Percentiles rank a stretch among this genome's conserved stretches.
Conservation (phyloP, 2,797 vertebrate species). For the Enteromius paludinosus region DNA sequence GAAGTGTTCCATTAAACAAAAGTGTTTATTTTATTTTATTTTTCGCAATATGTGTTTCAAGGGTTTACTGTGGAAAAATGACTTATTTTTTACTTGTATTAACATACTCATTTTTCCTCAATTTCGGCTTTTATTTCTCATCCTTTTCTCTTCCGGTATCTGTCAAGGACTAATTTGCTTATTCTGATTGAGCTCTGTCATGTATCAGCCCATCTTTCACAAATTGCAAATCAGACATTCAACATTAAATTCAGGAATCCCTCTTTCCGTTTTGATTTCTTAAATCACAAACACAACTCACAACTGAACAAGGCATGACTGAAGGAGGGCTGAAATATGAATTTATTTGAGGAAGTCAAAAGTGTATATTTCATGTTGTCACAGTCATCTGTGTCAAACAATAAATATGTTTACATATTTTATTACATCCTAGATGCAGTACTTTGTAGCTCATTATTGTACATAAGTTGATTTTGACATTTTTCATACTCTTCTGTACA, state of each 20-base stretch:
- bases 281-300: constrained; percentile 12
- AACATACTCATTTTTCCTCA: constrained; percentile 46
- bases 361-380: constrained; percentile 74
- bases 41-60: not conserved
- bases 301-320: constrained; percentile 57
- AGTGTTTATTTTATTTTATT: not conserved
- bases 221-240: not conserved
- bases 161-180: not conserved
- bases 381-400: constrained; percentile 79
- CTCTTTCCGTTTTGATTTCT: constrained; percentile 33
- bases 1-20: constrained; percentile 7
- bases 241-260: not conserved
- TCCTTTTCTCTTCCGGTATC: constrained; percentile 30
- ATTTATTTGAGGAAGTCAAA: constrained; percentile 58
- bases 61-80: not conserved
- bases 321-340: constrained; percentile 60
- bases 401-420: constrained; percentile 82
- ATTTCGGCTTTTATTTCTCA: constrained; percentile 29
- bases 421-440: constrained; percentile 76
- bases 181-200: not conserved
- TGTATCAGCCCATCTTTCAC: not conserved
- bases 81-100: not conserved
- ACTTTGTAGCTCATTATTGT: constrained; percentile 78
- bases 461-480: constrained; percentile 70
- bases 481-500: constrained; percentile 67